A percentile compares a stretch with the other conserved stretches of the same genome.
phyloP scores from a whole-genome alignment of 2,113 vertebrate species.

The Camelus dromedarius region DNA sequence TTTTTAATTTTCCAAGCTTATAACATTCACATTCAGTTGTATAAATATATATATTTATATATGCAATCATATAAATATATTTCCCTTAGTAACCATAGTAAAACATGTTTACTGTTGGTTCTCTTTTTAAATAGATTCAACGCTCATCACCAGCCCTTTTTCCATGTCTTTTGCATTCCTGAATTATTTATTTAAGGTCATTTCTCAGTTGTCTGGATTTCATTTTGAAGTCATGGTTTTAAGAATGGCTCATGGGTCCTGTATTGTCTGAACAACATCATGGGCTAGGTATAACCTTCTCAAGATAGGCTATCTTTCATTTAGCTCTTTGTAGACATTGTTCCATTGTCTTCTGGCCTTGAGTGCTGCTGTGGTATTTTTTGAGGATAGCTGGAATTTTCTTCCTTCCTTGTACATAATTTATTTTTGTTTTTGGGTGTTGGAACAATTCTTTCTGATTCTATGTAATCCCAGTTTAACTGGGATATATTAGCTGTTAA shows the following conservation, averaged over 20 bases:
- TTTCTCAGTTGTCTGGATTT: constrained; percentile 9
- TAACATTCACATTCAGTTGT: neutral
- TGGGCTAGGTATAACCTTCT: neutral
- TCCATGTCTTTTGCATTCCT: neutral
- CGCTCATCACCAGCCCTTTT: neutral
- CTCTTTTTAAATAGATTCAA: neutral
- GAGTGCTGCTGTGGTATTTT: neutral
- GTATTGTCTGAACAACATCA: neutral
- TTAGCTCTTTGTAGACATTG: constrained; percentile 4
- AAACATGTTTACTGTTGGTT: neutral
- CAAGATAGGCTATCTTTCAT: neutral
- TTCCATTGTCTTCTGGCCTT: neutral
- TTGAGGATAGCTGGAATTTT: neutral
- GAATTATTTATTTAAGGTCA: neutral
- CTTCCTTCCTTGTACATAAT: neutral
- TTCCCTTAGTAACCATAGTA: neutral
- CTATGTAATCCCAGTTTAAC: neutral
- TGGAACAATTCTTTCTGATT: constrained; percentile 18
- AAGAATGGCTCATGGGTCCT: neutral
- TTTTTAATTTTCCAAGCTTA: constrained; percentile 22
- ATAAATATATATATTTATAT: neutral
- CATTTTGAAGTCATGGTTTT: constrained; percentile 30
- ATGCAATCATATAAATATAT: neutral
- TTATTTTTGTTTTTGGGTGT: neutral
- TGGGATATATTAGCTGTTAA: neutral